Base-by-base conservation (phyloP, 2,113 vertebrate species). In the Calyptommatus sinebrachiatus region DNA sequence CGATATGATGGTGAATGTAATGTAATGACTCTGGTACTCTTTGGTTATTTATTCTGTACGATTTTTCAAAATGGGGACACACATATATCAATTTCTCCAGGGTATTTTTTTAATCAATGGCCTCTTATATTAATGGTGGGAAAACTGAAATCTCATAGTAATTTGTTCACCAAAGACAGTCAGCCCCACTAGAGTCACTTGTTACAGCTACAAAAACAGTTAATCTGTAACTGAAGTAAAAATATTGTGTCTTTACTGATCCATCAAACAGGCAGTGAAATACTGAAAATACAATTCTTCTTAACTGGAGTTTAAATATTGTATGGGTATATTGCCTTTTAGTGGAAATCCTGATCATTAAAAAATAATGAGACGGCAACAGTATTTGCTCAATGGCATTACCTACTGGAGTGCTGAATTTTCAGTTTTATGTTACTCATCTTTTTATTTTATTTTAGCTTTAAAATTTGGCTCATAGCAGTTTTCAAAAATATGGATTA, bases 401-500 rank as follows among this genome's bases (percentile, higher is more conserved):
- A 87, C 82, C 89, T 85, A 88, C 84, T 89, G 91, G 35, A 88
- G 86, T 89, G 89, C 89, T 88, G 91, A 88, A 88, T 89, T 86
- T 95, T 90, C 92, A 87, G 85, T 89, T 89, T 85, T 85, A 91
- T 88, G 88, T 90, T 89, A 81, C 88, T 93, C 87, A 75, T 84
- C 88, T 81, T 86, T 90, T 74, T 73, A 46, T 5, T 90, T 92
- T 90, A 88, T 85, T 90, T 86, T 79, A 90, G 87, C 89, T 93
- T 91, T 91, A 89, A 5, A 90, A 86, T 85, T 93, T 91, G 94
- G 92, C 94, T 95, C 94, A 94, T 91, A 95, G 94, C 94, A 95
- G 93, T 94, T 91, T 92, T 93, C 88, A 94, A 88, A 94, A 89
- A 89, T 89, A 91, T 48, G 69, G 78, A 85, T 90, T 93, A 92